These are phyloP conservation scores for Nemopilema nomurai DNA, from an alignment of 30 jellyfish, hydroid and myxozoan species.

Conservation along the genomic window DNA sequence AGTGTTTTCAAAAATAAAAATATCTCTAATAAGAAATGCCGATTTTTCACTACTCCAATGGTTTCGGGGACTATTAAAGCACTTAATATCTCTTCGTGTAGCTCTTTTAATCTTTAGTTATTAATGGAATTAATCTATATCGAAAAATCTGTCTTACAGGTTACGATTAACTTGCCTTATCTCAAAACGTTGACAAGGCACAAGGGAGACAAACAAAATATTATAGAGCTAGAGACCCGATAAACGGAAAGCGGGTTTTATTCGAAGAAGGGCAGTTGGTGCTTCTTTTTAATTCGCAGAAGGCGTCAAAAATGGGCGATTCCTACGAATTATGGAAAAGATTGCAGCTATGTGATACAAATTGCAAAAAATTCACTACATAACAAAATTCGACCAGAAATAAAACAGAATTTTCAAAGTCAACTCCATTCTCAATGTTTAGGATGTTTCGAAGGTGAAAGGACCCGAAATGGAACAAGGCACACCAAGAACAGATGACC, in stretches of 20 bases:
- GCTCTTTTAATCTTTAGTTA: not conserved
- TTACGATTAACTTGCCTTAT: slow-evolving; percentile 2
- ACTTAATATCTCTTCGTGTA: not conserved
- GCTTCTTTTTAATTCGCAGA: not conserved
- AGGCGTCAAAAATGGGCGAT: not conserved
- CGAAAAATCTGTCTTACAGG: not conserved
- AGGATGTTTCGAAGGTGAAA: not conserved
- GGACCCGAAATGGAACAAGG: not conserved
- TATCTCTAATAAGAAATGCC: not conserved
- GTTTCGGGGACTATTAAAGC: not conserved
- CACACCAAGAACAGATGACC: not conserved
- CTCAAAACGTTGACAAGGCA: slow-evolving; percentile 30
- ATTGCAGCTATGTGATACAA: not conserved
- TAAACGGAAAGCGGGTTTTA: not conserved
- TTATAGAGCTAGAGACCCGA: not conserved
- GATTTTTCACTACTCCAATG: not conserved
- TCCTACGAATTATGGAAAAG: not conserved
- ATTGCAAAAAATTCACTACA: not conserved
- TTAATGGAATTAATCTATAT: not conserved
- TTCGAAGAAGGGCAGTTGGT: slow-evolving; percentile 13
- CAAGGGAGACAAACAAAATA: slow-evolving; percentile 12
- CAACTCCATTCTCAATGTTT: not conserved
- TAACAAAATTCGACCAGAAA: not conserved
- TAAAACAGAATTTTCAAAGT: not conserved
- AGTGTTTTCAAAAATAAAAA: not conserved